These are phyloP conservation scores for Tychaedon coryphoeus DNA, from an alignment of 2,113 vertebrate genomes.

Conservation along the genomic window DNA sequence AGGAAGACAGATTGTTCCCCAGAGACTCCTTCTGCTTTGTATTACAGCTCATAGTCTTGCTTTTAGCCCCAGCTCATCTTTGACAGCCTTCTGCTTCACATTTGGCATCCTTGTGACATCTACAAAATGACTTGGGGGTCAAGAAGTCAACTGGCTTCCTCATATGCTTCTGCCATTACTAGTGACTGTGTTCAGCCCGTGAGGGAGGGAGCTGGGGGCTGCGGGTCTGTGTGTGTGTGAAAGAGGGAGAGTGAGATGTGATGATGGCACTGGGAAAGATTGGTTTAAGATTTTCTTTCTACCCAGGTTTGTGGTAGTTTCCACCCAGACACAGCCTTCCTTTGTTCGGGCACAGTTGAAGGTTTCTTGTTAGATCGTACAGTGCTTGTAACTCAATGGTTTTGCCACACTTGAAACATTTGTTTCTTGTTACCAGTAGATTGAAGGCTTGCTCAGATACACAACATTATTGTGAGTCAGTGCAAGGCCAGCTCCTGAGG, in stretches of 20 bases:
- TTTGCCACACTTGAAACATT: conserved; percentile 17
- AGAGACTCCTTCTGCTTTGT: conserved; percentile 81
- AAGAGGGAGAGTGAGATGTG: not conserved
- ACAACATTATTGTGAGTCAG: not conserved
- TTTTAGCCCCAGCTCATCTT: conserved; percentile 75
- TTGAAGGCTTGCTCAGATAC: not conserved
- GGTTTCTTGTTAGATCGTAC: conserved; percentile 42
- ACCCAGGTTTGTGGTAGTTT: conserved; percentile 42
- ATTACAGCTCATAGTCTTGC: conserved; percentile 76
- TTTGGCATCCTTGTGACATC: conserved; percentile 82
- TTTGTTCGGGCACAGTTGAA: conserved; percentile 42
- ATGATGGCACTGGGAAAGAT: conserved; percentile 21
- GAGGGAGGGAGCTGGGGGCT: not conserved
- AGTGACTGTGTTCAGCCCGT: not conserved
- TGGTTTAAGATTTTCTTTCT: conserved; percentile 54
- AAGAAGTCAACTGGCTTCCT: conserved; percentile 77
- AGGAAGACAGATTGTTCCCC: conserved; percentile 86
- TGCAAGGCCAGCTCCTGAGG: not conserved
- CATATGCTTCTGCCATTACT: conserved; percentile 82
- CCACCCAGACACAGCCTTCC: conserved; percentile 32
- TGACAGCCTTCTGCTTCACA: conserved; percentile 83
- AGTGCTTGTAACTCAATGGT: conserved; percentile 60
- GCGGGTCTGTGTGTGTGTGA: not conserved
- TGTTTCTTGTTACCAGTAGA: not conserved
- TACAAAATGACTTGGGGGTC: conserved; percentile 76